Conservation (phyloP, 1,140 invertebrate genomes). For the Mya arenaria region DNA sequence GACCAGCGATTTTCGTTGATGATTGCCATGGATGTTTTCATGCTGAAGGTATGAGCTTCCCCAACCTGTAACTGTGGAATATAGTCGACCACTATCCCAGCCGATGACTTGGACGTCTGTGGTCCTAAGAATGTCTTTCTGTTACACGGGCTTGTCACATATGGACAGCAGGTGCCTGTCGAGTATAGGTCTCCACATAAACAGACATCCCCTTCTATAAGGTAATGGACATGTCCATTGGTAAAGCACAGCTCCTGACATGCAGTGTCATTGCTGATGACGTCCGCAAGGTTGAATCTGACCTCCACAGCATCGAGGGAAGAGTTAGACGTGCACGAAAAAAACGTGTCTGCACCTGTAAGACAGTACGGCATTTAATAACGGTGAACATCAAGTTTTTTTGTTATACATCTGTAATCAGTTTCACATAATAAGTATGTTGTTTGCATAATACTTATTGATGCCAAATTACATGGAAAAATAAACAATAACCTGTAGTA, state of each 20-base stretch:
- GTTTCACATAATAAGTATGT: too few relatives aligned
- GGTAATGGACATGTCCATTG: slow-evolving; percentile 8
- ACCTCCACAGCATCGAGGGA: neutral
- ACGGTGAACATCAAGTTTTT: too few relatives aligned
- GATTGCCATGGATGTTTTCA: neutral
- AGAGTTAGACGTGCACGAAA: too few relatives aligned
- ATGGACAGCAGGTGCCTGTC: slow-evolving; percentile 3
- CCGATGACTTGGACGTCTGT: neutral
- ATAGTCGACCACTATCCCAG: slow-evolving; percentile 3
- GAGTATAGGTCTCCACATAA: slow-evolving; percentile 1
- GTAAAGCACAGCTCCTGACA: slow-evolving; percentile 31
- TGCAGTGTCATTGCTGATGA: neutral
- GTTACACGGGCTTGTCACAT: neutral
- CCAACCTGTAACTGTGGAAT: neutral
- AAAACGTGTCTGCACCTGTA: too few relatives aligned
- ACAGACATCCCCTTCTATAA: neutral
- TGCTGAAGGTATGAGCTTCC: neutral
- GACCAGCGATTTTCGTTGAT: slow-evolving; percentile 4
- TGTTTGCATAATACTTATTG: too few relatives aligned
- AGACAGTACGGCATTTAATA: too few relatives aligned
- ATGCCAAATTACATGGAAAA: too few relatives aligned
- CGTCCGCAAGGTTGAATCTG: neutral
- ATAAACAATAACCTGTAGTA: too few relatives aligned
- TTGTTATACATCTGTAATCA: too few relatives aligned
- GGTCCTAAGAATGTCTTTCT: neutral